phyloP scores from a whole-genome alignment of 2,888 invertebrate species.

The Scaptomyza caliginosa region DNA sequence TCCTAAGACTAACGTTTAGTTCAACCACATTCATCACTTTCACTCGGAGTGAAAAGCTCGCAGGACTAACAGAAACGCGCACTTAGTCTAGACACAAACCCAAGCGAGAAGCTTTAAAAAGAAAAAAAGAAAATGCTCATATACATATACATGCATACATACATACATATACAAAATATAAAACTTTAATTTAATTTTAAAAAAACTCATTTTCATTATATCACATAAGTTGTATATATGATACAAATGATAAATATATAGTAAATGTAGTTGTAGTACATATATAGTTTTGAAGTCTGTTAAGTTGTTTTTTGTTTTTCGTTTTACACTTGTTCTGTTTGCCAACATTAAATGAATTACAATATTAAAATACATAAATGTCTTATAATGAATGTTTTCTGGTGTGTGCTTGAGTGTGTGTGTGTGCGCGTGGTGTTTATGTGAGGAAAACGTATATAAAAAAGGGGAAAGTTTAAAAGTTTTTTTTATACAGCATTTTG shows the following conservation, averaged over 20 bases:
- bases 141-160: background rate
- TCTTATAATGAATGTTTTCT: slow-evolving; percentile 43
- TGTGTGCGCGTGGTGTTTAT: too few relatives aligned
- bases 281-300: slow-evolving; percentile 43
- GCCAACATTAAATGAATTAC: slow-evolving; percentile 58
- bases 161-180: slow-evolving; percentile 22
- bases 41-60: slow-evolving; percentile 17
- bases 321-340: slow-evolving; percentile 62
- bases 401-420: slow-evolving; percentile 6
- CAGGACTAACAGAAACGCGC: background rate
- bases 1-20: background rate
- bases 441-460: slow-evolving; percentile 6
- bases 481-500: slow-evolving; percentile 23
- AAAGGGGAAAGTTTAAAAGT: slow-evolving; percentile 17
- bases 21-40: background rate
- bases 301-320: slow-evolving; percentile 26
- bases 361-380: slow-evolving; percentile 15
- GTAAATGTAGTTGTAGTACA: slow-evolving; percentile 11
- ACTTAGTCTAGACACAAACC: slow-evolving; percentile 18
- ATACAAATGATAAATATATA: slow-evolving; percentile 49
- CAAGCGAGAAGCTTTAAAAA: slow-evolving; percentile 3
- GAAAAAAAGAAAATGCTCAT: background rate
- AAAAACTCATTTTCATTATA: slow-evolving; percentile 65
- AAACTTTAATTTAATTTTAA: slow-evolving; percentile 56
- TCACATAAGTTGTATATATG: slow-evolving; percentile 61